phyloP scores from a whole-genome alignment of 2,888 invertebrate genomes.

The Iphiclides podalirius region DNA sequence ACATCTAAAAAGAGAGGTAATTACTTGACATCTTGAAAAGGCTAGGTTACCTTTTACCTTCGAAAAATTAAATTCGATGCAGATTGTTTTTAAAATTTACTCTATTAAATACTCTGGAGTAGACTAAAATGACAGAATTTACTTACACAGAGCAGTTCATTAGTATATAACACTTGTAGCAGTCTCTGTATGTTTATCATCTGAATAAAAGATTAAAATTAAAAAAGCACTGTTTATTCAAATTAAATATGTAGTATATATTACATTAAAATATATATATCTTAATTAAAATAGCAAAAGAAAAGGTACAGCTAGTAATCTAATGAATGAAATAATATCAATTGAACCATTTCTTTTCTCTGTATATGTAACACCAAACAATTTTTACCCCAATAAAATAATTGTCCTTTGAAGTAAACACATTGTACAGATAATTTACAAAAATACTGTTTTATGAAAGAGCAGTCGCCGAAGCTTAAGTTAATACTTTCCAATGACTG shows the following conservation, averaged over 20 bases:
- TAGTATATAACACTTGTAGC: too few relatives aligned
- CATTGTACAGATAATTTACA: conserved; percentile 61
- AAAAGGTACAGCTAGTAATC: conserved; percentile 75
- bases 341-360: conserved; percentile 59
- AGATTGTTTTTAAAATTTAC: too few relatives aligned
- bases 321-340: conserved; percentile 67
- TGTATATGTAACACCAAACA: conserved; percentile 57
- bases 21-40: too few relatives aligned
- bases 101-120: too few relatives aligned
- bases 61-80: too few relatives aligned
- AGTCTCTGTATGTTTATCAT: too few relatives aligned
- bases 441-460: conserved; percentile 59
- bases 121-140: too few relatives aligned
- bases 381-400: conserved; percentile 60
- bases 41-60: too few relatives aligned
- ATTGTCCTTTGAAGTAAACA: conserved; percentile 55
- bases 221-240: conserved; percentile 78
- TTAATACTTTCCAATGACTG: conserved; percentile 16
- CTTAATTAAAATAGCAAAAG: conserved; percentile 77
- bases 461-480: conserved; percentile 27
- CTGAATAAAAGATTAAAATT: conserved; percentile 2
- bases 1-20: too few relatives aligned
- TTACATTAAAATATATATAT: conserved; percentile 79
- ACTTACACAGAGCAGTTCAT: too few relatives aligned
- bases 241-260: conserved; percentile 75